Evolutionary conservation across 2,888 invertebrate genomes (phyloP), one percentile per base, ranked within the genome.

Genomic region (Phania funesta): DNA sequence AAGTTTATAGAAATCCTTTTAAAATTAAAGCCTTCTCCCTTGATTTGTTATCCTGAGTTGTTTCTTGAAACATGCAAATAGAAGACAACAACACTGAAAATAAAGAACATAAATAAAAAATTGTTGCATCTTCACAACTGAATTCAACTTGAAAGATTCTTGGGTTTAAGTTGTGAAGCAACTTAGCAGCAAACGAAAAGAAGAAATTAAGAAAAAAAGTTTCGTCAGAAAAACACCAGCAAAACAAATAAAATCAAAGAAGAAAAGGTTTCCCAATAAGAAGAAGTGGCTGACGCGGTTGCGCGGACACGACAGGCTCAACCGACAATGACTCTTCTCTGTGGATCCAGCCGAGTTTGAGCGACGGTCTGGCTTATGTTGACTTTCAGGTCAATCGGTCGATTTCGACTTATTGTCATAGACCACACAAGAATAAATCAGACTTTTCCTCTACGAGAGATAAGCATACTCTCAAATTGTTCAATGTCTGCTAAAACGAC

Each of bases 1-100:
- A 13, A 71, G 64, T 56, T 74, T 35, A 22, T 46, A 68, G 38
- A 74, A 74, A 79, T 68, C 54, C 60, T 54, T 62, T 74, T 80
- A 74, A 78, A 68, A 46, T 54, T 74, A 68, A 80, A 68, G 54
- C 62, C 41, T 44, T 44, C 41, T 16, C 5, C 16, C 3, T 16
- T 7, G 16, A 16, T 6, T 41, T 9, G 3, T 35, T 11, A 9
- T 35, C 9, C 2, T 3, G n/a, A 38, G 35, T 38, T 38, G 9
- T 0, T 38, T 71, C 29, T 24, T 60, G 26, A 48, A 48, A 71
- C n/a, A 56, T 11, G 54, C 13, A 67, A 67, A 20, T 68, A 46
- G 11, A 18, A 44, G 18, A 9, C 35, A 48, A 41, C 16, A 68
- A 26, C 18, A 65, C 22, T 24, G 58, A 20, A 29, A 54, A 52